These are phyloP conservation scores for Micromesistius poutassou DNA, from an alignment of 2,797 vertebrate species.

Conservation along the genomic window DNA sequence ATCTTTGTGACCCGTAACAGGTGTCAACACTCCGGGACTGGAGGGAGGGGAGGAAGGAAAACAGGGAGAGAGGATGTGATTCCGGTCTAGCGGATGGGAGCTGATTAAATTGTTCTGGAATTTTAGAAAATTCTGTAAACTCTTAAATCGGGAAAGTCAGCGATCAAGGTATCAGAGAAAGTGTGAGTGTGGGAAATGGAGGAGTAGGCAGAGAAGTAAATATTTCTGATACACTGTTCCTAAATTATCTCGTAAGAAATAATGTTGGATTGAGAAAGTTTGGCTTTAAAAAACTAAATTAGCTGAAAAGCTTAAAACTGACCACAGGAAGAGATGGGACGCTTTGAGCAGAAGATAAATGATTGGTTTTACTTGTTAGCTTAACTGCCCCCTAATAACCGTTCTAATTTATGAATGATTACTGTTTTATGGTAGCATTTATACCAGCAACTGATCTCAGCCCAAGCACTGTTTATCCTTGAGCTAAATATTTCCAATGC, in stretches of 20 bases:
- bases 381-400: too few species aligned
- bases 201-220: not conserved
- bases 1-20: constrained; percentile 8
- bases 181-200: not conserved
- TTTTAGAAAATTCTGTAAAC: not conserved
- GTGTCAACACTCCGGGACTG: not conserved
- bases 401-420: not conserved
- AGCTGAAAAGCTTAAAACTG: not conserved
- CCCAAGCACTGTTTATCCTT: too few species aligned
- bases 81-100: not conserved
- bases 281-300: not conserved
- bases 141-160: not conserved
- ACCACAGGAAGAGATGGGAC: too few species aligned
- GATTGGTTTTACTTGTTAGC: too few species aligned
- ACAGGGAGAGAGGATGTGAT: not conserved
- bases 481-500: not conserved
- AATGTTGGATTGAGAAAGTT: too few species aligned
- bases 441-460: not conserved
- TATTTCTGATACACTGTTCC: not conserved
- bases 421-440: not conserved
- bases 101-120: not conserved
- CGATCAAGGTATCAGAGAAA: not conserved
- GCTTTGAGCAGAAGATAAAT: too few species aligned
- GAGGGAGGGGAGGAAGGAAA: not conserved
- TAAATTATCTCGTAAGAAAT: not conserved